phyloP scores from a whole-genome alignment of 2,888 invertebrate genomes.

The Ennomos quercinarius region DNA sequence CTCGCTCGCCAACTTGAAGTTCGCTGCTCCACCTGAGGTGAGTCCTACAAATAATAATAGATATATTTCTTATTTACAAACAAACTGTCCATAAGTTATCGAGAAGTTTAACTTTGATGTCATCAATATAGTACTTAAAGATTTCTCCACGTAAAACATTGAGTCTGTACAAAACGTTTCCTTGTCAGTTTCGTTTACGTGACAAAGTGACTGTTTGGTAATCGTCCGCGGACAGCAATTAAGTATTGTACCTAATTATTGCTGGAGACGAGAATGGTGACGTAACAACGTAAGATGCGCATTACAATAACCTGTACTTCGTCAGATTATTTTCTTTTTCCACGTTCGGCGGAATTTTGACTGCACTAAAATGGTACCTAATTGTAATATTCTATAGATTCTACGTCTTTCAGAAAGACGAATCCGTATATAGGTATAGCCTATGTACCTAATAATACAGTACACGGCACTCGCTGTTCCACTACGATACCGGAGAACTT shows the following conservation, averaged over 20 bases:
- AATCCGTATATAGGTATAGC: too few species aligned
- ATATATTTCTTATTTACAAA: not conserved
- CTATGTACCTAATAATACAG: too few species aligned
- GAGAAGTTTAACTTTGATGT: not conserved
- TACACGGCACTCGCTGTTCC: too few species aligned
- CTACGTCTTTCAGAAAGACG: too few species aligned
- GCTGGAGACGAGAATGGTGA: constrained; percentile 41
- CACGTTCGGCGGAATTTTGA: too few species aligned
- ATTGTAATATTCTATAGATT: too few species aligned
- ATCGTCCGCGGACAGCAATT: constrained; percentile 40
- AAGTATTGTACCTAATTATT: constrained; percentile 42
- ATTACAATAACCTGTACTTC: not conserved
- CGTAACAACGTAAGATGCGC: constrained; percentile 32
- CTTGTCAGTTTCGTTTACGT: constrained; percentile 39
- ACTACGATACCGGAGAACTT: too few species aligned
- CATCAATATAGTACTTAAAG: constrained; percentile 23
- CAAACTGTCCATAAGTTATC: not conserved
- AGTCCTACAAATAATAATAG: constrained; percentile 42
- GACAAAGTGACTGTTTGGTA: constrained; percentile 42
- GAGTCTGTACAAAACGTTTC: constrained; percentile 20
- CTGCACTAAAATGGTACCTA: too few species aligned
- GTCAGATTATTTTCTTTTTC: too few species aligned
- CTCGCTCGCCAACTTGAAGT: constrained; percentile 95
- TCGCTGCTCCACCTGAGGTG: constrained; percentile 90
- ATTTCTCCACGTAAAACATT: constrained; percentile 38